phyloP scores from a whole-genome alignment of 2,113 vertebrate genomes.

The Callocephalon fimbriatum region DNA sequence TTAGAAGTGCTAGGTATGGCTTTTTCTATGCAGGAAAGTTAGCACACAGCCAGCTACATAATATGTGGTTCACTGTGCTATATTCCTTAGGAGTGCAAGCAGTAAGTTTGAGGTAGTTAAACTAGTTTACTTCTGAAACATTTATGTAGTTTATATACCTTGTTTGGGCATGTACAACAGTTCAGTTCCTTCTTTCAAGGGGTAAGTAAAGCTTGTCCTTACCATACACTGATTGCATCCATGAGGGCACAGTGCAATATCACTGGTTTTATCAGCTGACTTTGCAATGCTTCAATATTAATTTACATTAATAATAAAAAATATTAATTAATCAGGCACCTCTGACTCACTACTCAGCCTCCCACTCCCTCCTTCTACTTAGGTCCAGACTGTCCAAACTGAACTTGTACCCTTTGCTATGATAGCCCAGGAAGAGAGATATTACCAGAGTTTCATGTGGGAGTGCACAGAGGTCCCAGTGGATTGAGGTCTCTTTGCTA shows the following conservation, averaged over 20 bases:
- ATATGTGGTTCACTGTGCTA: rapidly evolving
- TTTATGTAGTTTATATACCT: neutral
- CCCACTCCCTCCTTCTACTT: neutral
- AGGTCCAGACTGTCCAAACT: neutral
- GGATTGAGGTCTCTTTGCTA: neutral
- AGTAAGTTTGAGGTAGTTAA: neutral
- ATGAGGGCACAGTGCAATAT: neutral
- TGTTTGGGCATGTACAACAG: neutral
- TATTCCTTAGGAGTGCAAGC: rapidly evolving
- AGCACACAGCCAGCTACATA: neutral
- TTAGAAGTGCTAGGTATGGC: neutral
- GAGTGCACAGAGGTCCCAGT: neutral
- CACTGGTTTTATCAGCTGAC: neutral
- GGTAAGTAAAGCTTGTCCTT: neutral
- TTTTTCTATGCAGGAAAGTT: neutral
- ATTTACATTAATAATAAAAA: neutral
- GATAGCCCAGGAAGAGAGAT: neutral
- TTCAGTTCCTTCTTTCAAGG: neutral
- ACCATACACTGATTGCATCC: rapidly evolving
- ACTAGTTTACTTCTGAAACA: neutral
- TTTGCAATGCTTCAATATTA: neutral
- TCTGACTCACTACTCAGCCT: neutral
- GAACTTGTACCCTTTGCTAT: neutral
- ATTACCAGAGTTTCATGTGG: neutral
- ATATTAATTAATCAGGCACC: neutral